Conservation (phyloP, 2,113 vertebrate genomes). For the Dicrurus megarhynchus region DNA sequence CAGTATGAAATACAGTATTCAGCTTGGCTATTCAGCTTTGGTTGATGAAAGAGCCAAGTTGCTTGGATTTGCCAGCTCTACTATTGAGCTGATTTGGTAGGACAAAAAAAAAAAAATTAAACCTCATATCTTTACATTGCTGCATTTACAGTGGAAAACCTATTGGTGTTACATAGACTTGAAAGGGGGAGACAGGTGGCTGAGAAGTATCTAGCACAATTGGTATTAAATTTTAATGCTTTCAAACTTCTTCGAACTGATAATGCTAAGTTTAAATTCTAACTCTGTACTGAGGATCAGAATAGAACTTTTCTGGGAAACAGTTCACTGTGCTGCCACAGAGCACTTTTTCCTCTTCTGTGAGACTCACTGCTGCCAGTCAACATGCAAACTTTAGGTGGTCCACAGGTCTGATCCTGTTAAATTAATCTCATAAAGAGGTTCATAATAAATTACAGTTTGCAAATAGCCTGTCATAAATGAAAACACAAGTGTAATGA, state of each 20-base stretch:
- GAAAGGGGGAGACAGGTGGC: not conserved
- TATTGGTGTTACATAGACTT: not conserved
- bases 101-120: not conserved
- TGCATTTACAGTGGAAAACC: not conserved
- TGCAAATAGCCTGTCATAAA: conserved; percentile 55
- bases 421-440: conserved; percentile 42
- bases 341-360: not conserved
- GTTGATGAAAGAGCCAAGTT: not conserved
- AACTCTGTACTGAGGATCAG: not conserved
- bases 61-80: not conserved
- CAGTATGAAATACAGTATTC: not conserved
- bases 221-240: not conserved
- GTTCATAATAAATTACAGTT: conserved; percentile 50
- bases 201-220: not conserved
- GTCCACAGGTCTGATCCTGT: conserved; percentile 34
- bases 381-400: not conserved
- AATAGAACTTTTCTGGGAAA: not conserved
- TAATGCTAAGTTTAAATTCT: not conserved
- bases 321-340: not conserved
- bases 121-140: not conserved
- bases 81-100: not conserved
- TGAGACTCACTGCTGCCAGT: not conserved
- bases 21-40: not conserved
- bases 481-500: conserved; percentile 36
- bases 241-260: not conserved